Base-by-base conservation (phyloP, 1,140 invertebrate species). In the Phymorhynchus buccinoides region DNA sequence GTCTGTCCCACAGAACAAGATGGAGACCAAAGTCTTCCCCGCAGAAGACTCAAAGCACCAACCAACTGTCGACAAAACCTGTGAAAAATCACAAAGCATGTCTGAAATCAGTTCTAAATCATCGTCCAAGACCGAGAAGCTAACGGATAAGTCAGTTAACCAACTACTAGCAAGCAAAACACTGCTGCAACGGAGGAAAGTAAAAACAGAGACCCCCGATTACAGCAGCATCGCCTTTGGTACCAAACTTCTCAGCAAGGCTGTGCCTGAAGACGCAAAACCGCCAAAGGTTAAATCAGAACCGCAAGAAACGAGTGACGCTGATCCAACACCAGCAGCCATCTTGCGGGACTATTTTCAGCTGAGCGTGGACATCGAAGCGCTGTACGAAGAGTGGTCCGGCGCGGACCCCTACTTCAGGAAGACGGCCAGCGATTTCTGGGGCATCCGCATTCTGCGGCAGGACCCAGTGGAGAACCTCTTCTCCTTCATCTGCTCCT, bases 401-500 rank as follows among this genome's bases (percentile, higher is more conserved):
- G 84, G 91, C 66, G 94, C 91, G 35, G 98, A 99, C 94, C 87
- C 93, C 56, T 93, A 97, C 89, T 99, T 99, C 94, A 77, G 86
- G 77, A 93, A 95, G 86, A 95, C 95, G 44, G 94, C 95, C 44
- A 91, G 95, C 85, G 94, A 96, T 82, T 96, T 96, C 90, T 95
- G 95, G 90, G 97, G 98, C 1, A 96, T 99, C 41, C 95, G 98
- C 90, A 97, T 99, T 89, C 92, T 99, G n/a, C 94, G 96, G 77
- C 98, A 99, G 94, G 96, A 99, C 88, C 96, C 97, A 1, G 94
- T 97, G 3, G 98, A 99, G 94, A 99, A 97, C 94, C 93, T 99
- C 0, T 97, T 99, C 91, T 96, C 97, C 22, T 99, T 99, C 91
- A 99, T 99, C 87, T 99, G 98, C 92, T 99, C 98, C 82, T 97